A percentile compares a stretch with the other conserved stretches of the same genome.
These are phyloP conservation scores for Picus viridis DNA, from an alignment of 2,797 vertebrate genomes.

Conservation along the genomic window DNA sequence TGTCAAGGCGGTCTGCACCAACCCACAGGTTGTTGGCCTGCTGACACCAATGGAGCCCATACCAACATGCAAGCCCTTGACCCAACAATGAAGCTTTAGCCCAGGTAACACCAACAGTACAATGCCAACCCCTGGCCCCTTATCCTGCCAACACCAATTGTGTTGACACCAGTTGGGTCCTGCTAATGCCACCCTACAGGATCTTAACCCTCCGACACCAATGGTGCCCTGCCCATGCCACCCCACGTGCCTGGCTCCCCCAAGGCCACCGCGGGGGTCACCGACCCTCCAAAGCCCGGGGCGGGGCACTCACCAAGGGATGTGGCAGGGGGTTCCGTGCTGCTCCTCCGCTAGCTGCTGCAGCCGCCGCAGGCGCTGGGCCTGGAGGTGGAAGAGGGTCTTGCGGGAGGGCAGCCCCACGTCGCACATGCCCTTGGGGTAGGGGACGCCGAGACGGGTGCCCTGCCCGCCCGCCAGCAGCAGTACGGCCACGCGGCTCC, in stretches of 20 bases:
- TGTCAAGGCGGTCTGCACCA: background rate
- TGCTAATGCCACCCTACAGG: accelerated
- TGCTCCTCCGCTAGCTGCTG: constrained; percentile 87
- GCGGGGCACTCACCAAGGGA: constrained; percentile 88
- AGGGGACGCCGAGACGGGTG: constrained; percentile 92
- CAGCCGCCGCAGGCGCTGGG: constrained; percentile 91
- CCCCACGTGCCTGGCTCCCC: background rate
- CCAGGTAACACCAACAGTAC: accelerated
- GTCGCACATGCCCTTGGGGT: constrained; percentile 98
- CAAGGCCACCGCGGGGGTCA: accelerated
- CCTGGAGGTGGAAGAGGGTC: constrained; percentile 98
- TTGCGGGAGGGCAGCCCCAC: constrained; percentile 93
- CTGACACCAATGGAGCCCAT: accelerated
- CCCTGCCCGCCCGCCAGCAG: constrained; percentile 95
- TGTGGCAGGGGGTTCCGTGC: constrained; percentile 82
- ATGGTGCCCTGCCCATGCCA: background rate
- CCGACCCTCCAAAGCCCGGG: accelerated
- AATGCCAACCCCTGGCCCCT: accelerated
- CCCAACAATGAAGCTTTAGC: background rate
- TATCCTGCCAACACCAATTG: accelerated
- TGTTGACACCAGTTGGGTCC: accelerated
- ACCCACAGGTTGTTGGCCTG: background rate
- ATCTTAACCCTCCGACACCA: accelerated
- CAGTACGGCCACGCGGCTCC: constrained; percentile 88
- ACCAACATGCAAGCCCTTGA: background rate